Base-by-base conservation (phyloP, 2,797 vertebrate genomes). In the Triplophysa bombifrons region DNA sequence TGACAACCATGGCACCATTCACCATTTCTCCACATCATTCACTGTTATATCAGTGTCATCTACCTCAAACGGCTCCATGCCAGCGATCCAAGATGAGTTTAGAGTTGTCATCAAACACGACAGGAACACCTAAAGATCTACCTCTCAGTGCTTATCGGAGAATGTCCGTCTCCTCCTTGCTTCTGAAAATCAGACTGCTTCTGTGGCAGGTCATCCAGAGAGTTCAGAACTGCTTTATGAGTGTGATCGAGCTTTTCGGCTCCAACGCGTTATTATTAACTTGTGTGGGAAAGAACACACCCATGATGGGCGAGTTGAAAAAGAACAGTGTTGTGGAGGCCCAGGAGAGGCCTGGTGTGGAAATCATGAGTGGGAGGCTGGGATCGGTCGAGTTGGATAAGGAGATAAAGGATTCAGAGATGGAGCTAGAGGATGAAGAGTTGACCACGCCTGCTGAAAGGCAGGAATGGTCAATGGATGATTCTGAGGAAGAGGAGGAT, bases 1-100 rank as follows among this genome's bases (percentile, higher is more conserved):
- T 71, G 58, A 50, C 50, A 27, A 46, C 30, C 19, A 85, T 84
- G 82, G 77, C 67, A 48, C 64, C 67, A 10, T 80, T 81, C 53
- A 79, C 20, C 44, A 73, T 70, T 50, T 13, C 11, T 64, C 17
- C 55, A 4, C 61, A 46, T 74, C 56, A 20, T 34, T 56, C 60
- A 11, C 67, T 79, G 27, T 46, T 20, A 20, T 53, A 72, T 34
- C 61, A 30, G 50, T 73, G 64, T 19, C 3, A 8, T 72, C 5
- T 79, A 76, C 22, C 56, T 55, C 53, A 63, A 22, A 19, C 51
- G 30, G 9, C 20, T 53, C 3, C 34, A 13, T 46, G 46, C 46
- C 22, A 75, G 12, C 44, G 69, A 10, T 68, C 63, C 30, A 30
- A 80, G 61, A 75, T 44, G 81, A 72, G 16, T 14, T 46, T 60